Percentiles rank a stretch among this genome's conserved stretches.
Conservation (phyloP, 2,797 vertebrate species). For the Fringilla coelebs region DNA sequence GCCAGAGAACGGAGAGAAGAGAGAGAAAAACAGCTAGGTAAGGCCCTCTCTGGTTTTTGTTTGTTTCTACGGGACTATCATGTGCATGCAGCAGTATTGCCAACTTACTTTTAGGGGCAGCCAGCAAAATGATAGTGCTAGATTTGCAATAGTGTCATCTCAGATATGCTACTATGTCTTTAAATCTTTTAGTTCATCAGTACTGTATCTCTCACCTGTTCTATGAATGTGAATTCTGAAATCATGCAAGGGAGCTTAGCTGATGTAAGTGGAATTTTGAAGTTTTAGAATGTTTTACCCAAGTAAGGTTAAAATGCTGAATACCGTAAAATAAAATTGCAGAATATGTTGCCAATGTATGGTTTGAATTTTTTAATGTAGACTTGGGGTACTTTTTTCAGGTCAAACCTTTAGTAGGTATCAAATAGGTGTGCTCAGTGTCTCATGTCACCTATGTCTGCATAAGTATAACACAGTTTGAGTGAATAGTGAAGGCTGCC, state of each 20-base stretch:
- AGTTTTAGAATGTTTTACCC: background rate
- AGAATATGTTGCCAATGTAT: background rate
- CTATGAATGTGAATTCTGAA: background rate
- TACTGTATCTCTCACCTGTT: background rate
- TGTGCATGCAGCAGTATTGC: background rate
- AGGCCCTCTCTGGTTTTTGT: background rate
- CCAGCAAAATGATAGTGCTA: background rate
- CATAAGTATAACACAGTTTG: background rate
- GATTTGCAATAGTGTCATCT: background rate
- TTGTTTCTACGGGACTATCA: background rate
- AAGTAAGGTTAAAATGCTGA: background rate
- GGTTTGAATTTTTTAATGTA: background rate
- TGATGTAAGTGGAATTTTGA: background rate
- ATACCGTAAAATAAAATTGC: background rate
- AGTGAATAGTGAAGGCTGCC: background rate
- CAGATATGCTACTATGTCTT: background rate
- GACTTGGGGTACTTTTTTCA: background rate
- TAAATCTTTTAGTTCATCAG: background rate
- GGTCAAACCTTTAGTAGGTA: background rate
- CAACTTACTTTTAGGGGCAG: background rate
- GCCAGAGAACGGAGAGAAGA: slow-evolving; percentile 91
- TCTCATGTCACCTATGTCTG: background rate
- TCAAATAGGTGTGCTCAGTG: background rate
- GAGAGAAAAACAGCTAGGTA: slow-evolving; percentile 89
- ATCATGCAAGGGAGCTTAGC: background rate